These are phyloP conservation scores for Sinocyclocheilus grahami DNA, from an alignment of 2,113 vertebrate species.

Conservation along the genomic window DNA sequence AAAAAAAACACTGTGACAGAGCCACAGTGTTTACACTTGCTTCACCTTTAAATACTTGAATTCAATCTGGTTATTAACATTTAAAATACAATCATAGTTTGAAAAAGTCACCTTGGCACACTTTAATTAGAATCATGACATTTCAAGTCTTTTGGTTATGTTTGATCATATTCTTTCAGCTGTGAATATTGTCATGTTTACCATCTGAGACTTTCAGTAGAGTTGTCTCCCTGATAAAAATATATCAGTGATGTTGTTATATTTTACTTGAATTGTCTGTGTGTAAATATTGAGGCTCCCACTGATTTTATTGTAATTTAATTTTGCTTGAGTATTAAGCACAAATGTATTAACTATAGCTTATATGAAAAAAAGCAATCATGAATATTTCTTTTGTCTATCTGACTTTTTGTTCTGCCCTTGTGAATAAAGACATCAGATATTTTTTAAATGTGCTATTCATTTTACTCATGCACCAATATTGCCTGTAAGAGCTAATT, in stretches of 20 bases:
- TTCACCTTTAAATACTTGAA: constrained; percentile 20
- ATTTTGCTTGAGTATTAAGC: constrained; percentile 34
- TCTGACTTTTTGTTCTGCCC: constrained; percentile 8
- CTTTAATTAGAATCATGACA: constrained; percentile 17
- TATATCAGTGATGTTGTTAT: constrained; percentile 33
- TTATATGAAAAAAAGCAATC: constrained; percentile 40
- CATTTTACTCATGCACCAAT: neutral
- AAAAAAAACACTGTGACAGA: neutral
- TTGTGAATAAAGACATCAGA: constrained; percentile 52
- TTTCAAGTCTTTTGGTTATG: constrained; percentile 8
- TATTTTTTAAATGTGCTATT: constrained; percentile 42
- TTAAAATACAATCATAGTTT: neutral
- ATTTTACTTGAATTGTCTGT: constrained; percentile 52
- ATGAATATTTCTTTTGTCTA: constrained; percentile 27
- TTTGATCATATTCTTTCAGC: constrained; percentile 21
- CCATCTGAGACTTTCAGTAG: constrained; percentile 17
- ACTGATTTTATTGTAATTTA: constrained; percentile 38
- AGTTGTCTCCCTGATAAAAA: constrained; percentile 18
- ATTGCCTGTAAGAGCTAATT: neutral
- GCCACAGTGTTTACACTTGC: neutral
- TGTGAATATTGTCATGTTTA: constrained; percentile 43
- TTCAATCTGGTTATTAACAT: neutral
- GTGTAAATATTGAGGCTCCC: constrained; percentile 53
- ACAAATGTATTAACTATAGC: constrained; percentile 46
- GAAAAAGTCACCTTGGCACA: neutral